phyloP scores from a whole-genome alignment of 2,888 invertebrate species.

The Eupelmus urozonus region DNA sequence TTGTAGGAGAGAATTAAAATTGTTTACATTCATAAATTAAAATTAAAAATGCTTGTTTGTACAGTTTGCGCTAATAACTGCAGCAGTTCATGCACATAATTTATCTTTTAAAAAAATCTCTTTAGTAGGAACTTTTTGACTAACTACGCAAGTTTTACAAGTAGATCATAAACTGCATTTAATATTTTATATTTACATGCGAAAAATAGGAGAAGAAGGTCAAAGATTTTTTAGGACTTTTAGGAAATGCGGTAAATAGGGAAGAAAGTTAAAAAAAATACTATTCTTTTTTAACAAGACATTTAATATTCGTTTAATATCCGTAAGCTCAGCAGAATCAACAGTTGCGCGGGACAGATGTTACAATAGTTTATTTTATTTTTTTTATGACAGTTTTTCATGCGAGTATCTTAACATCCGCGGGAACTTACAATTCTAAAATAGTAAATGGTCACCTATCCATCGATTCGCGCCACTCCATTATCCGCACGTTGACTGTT shows the following conservation, averaged over 20 bases:
- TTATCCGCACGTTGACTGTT: constrained; percentile 61
- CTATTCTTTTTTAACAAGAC: constrained; percentile 71
- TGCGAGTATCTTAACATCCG: constrained; percentile 63
- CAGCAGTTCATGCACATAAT: no score
- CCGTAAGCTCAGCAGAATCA: constrained; percentile 73
- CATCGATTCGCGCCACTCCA: constrained; percentile 61
- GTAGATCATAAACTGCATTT: no score
- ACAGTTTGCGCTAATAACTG: no score
- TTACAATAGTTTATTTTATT: constrained; percentile 58
- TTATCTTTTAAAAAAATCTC: no score
- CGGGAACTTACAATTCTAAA: constrained; percentile 64
- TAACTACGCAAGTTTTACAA: no score
- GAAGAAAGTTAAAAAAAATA: constrained; percentile 38
- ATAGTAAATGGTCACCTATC: constrained; percentile 64
- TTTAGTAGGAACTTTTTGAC: no score
- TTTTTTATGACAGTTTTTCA: constrained; percentile 38
- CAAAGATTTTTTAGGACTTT: not conserved
- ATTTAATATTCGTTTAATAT: constrained; percentile 73
- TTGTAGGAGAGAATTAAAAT: no score
- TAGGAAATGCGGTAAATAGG: not conserved
- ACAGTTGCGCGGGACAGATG: constrained; percentile 70
- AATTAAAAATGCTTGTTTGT: no score
- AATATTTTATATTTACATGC: no score
- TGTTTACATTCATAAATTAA: no score
- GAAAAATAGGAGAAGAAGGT: no score